Base-by-base conservation (phyloP, 1,140 invertebrate species). In the Tribolium madens region DNA sequence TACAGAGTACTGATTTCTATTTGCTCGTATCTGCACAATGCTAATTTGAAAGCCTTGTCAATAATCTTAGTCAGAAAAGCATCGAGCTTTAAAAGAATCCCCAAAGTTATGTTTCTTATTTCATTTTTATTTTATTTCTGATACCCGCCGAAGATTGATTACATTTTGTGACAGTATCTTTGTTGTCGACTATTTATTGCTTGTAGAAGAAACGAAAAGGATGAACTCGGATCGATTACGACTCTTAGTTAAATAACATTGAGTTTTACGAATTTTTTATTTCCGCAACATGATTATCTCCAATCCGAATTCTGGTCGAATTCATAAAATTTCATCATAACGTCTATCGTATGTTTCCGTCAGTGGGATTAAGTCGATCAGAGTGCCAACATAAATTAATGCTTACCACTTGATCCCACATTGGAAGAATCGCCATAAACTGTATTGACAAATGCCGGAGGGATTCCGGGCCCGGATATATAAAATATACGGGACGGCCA, bases 401-500 rank as follows among this genome's bases (percentile, higher is more conserved):
- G 73, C 36, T 42, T 71, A 50, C 13, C 48, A 48, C 26, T 69
- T 48, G 72, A 71, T 78, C 73, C 47, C 13, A 47, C 53, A 60
- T 70, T 46, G 52, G 77, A 71, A 64, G 57, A 75, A 50, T 70
- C 68, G 48, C 77, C 72, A 78, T 75, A 75, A 75, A 75, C 57
- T 75, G 73, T 75, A 75, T 75, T 78, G 76, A 77, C 76, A 77
- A 77, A 77, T 77, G 69, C 69, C 13, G 13, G 52, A 47, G 52
- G 36, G 48, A 57, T 57, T 47, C 73, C 36, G 21, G 33, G 73
- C 26, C 73, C 26, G 47, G 48, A 47, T 60, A 72, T 52, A 72
- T 72, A 53, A 72, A 50, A 72, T 50, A 18, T 26, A 72, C 36
- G 47, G 50, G 21, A 53, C 42, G 70, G 70, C 70, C 15, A 72